Base-by-base conservation (phyloP, 2,113 vertebrate species). In the Prochilodus magdalenae region DNA sequence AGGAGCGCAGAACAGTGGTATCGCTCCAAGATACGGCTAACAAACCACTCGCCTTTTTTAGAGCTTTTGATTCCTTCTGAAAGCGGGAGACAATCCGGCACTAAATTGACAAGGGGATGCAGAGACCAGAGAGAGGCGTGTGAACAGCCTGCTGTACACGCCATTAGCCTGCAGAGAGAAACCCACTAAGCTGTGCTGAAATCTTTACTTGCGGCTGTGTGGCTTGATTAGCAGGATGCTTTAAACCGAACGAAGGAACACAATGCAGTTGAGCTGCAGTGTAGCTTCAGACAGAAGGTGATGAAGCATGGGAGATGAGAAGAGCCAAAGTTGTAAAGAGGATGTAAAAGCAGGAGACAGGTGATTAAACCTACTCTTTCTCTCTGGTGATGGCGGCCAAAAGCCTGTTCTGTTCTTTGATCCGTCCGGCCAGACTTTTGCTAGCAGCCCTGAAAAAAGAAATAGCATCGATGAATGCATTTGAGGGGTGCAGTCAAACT, bases 291-390 rank as follows among this genome's bases (percentile, higher is more conserved):
- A 70, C 63, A 76, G 66, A 82, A 63, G 69, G 33, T 75, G 71
- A 83, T 65, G 71, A 79, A 85, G 51, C 63, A 53, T 13, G 24
- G 22, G 47, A 72, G 40, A 60, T 10, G 30, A 65, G 51, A 73
- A 16, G 53, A 30, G 30, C 20, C 20, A 16, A 62, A 18, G 73
- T 53, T 44, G 51, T 73, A 77, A 73, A 81, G 26, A 49, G 27
- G 47, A 73, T 66, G 33, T 27, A 13, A 65, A 70, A 60, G 81
- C 26, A 69, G 27, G 36, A 75, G 57, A 10, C 63, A 15, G 69
- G 44, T 81, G 63, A 73, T 81, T 67, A 77, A 30, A 91, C 87
- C 87, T 87, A 93, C 90, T 80, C 75, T 89, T 90, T 94, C 55
- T 93, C 91, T 75, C 66, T 36, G 49, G 77, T 90, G 74, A 93